Evolutionary conservation across 2,113 vertebrate species (phyloP).

Genomic region (Puffinus mauretanicus): DNA sequence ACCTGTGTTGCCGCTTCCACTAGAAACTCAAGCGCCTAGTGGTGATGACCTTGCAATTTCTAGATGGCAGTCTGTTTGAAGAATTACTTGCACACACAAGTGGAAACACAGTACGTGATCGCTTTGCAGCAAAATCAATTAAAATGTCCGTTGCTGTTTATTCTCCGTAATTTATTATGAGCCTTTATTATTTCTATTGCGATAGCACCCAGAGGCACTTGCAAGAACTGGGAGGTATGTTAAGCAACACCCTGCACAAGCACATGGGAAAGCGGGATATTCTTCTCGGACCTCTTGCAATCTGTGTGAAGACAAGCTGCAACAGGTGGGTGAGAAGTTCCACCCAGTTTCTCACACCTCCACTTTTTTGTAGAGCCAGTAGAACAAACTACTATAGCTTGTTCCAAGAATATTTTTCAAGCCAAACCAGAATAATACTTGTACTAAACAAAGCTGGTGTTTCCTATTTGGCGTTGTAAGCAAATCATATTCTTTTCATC

Average conservation of each 20-base stretch:
- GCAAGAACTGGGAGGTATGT: background rate
- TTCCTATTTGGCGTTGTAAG: background rate
- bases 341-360: background rate
- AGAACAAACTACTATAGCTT: background rate
- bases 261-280: background rate
- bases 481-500: background rate
- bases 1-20: background rate
- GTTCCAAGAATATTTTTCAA: constrained; percentile 10
- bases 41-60: background rate
- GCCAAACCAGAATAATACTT: constrained; percentile 1
- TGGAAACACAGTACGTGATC: background rate
- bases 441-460: background rate
- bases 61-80: background rate
- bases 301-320: background rate
- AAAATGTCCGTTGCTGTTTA: background rate
- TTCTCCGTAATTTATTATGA: background rate
- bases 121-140: background rate
- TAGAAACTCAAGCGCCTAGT: background rate
- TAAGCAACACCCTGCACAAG: background rate
- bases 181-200: background rate
- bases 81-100: background rate
- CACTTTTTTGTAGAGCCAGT: background rate
- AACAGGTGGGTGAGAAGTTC: background rate
- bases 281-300: background rate
- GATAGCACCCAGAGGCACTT: background rate